These are phyloP conservation scores for Smittia aterrima DNA, from an alignment of 2,888 invertebrate genomes.

Conservation along the genomic window DNA sequence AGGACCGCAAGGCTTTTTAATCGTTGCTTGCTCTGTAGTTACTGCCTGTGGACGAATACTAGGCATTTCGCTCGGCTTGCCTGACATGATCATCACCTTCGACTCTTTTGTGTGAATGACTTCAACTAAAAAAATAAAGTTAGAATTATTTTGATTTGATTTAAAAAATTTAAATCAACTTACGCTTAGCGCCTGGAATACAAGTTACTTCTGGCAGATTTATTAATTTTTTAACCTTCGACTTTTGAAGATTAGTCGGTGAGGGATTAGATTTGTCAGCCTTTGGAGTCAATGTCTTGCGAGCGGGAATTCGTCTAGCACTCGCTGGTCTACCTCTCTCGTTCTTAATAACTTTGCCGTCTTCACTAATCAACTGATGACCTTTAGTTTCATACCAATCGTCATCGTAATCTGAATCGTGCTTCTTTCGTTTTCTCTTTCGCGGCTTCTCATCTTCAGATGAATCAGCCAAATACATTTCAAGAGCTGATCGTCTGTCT, in stretches of 20 bases:
- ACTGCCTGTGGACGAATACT: not conserved
- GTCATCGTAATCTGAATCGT: slow-evolving; percentile 53
- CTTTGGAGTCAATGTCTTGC: not conserved
- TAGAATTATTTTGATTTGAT: not conserved
- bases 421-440: slow-evolving; percentile 50
- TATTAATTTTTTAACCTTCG: too few species aligned
- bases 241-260: too few species aligned
- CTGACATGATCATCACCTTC: slow-evolving; percentile 24
- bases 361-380: not conserved
- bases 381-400: slow-evolving; percentile 50
- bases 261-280: not conserved
- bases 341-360: slow-evolving; percentile 20
- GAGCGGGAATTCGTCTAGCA: not conserved
- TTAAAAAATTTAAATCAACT: not conserved
- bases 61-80: not conserved
- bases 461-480: slow-evolving; percentile 12
- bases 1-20: not conserved
- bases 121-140: slow-evolving; percentile 4
- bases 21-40: not conserved
- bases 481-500: slow-evolving; percentile 48
- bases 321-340: not conserved
- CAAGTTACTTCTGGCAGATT: not conserved
- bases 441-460: slow-evolving; percentile 47
- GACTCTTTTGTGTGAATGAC: not conserved
- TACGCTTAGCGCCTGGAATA: slow-evolving; percentile 3